Base-by-base conservation (phyloP, 1,140 invertebrate genomes). In the Nephila pilipes region DNA sequence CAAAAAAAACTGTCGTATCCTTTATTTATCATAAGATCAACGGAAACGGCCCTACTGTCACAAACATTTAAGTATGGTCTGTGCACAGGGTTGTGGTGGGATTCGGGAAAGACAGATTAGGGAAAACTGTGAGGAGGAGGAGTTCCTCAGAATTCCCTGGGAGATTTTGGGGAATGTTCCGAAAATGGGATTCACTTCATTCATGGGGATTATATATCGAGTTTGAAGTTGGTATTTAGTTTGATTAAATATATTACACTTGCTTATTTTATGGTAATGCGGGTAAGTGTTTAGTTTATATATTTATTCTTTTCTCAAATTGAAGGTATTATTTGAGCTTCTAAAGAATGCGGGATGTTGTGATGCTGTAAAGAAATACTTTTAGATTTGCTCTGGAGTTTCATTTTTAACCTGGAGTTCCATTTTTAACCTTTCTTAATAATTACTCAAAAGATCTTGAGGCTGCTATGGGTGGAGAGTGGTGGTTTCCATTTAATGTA, bases 11-110 rank as follows among this genome's bases (percentile, higher is more conserved):
- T 90, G 88, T 90, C 88, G 88, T 46, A 79, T 90, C 88, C 88
- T 90, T 90, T 90, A 90, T 90, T 79, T 69, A 90, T 90, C 88
- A 90, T 79, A 79, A 80, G 88, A 90, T 79, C 69, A 80, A 18
- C 65, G 88, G 32, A 80, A 90, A 80, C 88, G 88, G 46, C 36
- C 25, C 69, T 54, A 29, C 29, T 90, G 88, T 90, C 88, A 58
- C 25, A 90, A 90, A 32, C 65, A 65, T 79, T 90, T 90, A 90
- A 58, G 69, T 32, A 90, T 22, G 88, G 36, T 55, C 32, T 16
- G 32, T 88, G 87, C 87, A 69, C 88, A 54, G 55, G 3, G 25
- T 60, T 87, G 22, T 32, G 85, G 55, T 38, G 58, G 58, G 55
- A 36, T 60, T 55, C 32, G 18, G 58, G 63, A 32, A 38, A 60